phyloP scores from a whole-genome alignment of 2,113 vertebrate species.

The Octodon degus region DNA sequence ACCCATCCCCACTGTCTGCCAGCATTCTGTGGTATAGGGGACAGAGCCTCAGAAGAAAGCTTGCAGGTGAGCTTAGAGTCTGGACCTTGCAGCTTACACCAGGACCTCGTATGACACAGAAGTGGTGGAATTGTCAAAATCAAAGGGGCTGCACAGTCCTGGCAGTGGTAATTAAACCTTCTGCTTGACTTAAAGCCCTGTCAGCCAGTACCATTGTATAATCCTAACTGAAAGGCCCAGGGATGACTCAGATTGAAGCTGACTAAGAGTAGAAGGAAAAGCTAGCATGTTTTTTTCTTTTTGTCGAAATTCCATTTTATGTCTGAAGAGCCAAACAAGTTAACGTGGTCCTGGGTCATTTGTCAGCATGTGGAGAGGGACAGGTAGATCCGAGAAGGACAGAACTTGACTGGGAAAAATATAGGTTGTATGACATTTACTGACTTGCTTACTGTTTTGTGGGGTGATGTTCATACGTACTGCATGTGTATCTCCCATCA shows the following conservation, averaged over 20 bases:
- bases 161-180: not conserved
- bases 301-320: not conserved
- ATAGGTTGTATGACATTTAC: not conserved
- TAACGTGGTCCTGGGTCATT: conserved; percentile 2
- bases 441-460: not conserved
- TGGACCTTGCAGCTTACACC: not conserved
- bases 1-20: not conserved
- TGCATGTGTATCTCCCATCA: not conserved
- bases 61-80: not conserved
- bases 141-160: not conserved
- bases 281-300: not conserved
- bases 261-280: not conserved
- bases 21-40: not conserved
- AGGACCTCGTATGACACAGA: not conserved
- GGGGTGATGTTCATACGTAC: not conserved
- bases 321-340: not conserved
- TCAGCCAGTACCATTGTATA: not conserved
- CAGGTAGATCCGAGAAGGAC: not conserved
- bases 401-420: conserved; percentile 13
- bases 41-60: not conserved
- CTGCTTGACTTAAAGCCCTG: not conserved
- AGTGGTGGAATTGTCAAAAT: not conserved
- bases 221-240: not conserved
- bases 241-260: not conserved
- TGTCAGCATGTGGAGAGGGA: not conserved